Conservation (phyloP, 2,797 vertebrate species). For the Galagoides demidoff region DNA sequence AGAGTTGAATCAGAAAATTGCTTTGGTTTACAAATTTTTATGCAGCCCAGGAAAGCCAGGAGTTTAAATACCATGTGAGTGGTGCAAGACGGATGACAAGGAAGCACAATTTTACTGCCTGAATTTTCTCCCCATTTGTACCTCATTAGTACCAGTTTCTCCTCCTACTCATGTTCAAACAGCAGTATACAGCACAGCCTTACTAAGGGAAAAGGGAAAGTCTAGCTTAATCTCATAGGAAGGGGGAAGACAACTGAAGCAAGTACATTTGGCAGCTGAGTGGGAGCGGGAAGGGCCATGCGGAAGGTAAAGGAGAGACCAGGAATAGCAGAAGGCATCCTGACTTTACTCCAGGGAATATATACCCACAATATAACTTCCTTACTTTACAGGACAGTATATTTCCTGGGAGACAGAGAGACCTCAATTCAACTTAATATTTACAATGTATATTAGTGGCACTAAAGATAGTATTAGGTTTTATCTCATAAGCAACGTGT, state of each 20-base stretch:
- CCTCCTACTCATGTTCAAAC: not conserved
- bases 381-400: not conserved
- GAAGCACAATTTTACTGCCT: not conserved
- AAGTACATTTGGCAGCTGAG: constrained; percentile 12
- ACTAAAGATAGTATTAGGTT: constrained; percentile 13
- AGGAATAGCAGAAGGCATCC: not conserved
- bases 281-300: not conserved
- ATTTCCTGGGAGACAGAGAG: not conserved
- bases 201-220: not conserved
- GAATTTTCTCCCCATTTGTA: not conserved
- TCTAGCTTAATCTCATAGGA: not conserved
- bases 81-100: not conserved
- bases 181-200: not conserved
- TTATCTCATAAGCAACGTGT: not conserved
- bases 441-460: constrained; percentile 2
- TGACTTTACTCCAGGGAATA: not conserved
- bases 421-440: not conserved
- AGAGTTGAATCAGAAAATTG: not conserved
- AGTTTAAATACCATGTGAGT: not conserved
- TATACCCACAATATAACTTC: not conserved
- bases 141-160: not conserved
- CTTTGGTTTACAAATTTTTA: constrained; percentile 6
- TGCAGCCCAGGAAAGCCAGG: not conserved
- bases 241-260: not conserved
- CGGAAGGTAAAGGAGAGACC: not conserved